Evolutionary conservation across 2,113 vertebrate genomes (phyloP).

Genomic region (Eonycteris spelaea): DNA sequence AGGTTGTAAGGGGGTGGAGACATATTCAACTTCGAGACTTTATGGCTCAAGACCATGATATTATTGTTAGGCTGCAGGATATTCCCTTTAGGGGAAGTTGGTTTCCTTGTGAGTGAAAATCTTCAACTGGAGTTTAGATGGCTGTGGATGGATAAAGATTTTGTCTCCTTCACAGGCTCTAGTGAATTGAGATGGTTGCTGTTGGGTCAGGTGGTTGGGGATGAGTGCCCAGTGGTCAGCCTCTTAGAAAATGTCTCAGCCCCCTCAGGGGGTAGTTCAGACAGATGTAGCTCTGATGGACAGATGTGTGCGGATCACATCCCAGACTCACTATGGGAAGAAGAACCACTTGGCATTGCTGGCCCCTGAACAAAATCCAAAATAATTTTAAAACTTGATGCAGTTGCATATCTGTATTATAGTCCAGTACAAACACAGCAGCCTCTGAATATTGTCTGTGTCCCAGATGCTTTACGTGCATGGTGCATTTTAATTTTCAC

Average conservation of each 20-base stretch:
- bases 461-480: not conserved
- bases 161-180: not conserved
- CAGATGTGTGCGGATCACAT: accelerated
- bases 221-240: not conserved
- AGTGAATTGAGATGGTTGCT: not conserved
- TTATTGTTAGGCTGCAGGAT: not conserved
- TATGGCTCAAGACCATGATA: not conserved
- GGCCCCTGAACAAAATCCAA: not conserved
- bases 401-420: not conserved
- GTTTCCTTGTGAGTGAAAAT: not conserved
- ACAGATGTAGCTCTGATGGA: not conserved
- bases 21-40: not conserved
- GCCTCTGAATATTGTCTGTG: not conserved
- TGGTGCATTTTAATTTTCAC: not conserved
- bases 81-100: not conserved
- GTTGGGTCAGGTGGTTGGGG: not conserved
- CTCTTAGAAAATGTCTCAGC: not conserved
- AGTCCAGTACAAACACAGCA: not conserved
- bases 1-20: accelerated
- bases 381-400: not conserved
- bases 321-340: not conserved
- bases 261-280: not conserved
- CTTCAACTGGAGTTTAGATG: not conserved
- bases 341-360: not conserved
- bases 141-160: not conserved